Evolutionary conservation across 2,797 vertebrate species (phyloP).

Genomic region (Apodemus agrarius): DNA sequence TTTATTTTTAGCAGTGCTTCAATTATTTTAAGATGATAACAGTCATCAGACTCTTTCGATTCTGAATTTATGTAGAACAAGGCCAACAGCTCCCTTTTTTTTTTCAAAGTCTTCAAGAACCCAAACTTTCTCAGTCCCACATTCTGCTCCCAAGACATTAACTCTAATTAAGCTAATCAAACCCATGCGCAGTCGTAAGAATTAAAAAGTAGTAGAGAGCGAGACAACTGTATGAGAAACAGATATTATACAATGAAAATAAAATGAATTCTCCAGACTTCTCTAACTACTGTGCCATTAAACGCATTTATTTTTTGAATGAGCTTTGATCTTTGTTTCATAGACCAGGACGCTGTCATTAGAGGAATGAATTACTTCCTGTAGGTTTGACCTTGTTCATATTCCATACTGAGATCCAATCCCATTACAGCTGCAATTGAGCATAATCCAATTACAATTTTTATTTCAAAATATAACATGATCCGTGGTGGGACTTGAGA

Average conservation of each 20-base stretch:
- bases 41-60: slow-evolving; percentile 70
- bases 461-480: slow-evolving; percentile 76
- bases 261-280: slow-evolving; percentile 86
- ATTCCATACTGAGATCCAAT: slow-evolving; percentile 82
- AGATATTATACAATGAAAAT: slow-evolving; percentile 86
- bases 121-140: slow-evolving; percentile 77
- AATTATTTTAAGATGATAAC: slow-evolving; percentile 82
- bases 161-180: slow-evolving; percentile 88
- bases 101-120: slow-evolving; percentile 75
- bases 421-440: slow-evolving; percentile 78
- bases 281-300: slow-evolving; percentile 87
- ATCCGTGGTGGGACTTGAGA: slow-evolving; percentile 42
- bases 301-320: slow-evolving; percentile 85
- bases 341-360: slow-evolving; percentile 84
- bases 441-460: slow-evolving; percentile 80
- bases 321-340: slow-evolving; percentile 88
- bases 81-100: slow-evolving; percentile 72
- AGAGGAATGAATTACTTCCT: slow-evolving; percentile 86
- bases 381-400: slow-evolving; percentile 84
- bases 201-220: slow-evolving; percentile 84
- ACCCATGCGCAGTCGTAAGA: slow-evolving; percentile 84
- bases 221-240: slow-evolving; percentile 84
- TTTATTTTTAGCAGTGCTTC: slow-evolving; percentile 86
- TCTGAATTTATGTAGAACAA: slow-evolving; percentile 61
- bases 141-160: slow-evolving; percentile 79